Percentiles rank a stretch among this genome's conserved stretches.
These are phyloP conservation scores for Scaptomyza tumidula DNA, from an alignment of 2,888 invertebrate genomes.

Conservation along the genomic window DNA sequence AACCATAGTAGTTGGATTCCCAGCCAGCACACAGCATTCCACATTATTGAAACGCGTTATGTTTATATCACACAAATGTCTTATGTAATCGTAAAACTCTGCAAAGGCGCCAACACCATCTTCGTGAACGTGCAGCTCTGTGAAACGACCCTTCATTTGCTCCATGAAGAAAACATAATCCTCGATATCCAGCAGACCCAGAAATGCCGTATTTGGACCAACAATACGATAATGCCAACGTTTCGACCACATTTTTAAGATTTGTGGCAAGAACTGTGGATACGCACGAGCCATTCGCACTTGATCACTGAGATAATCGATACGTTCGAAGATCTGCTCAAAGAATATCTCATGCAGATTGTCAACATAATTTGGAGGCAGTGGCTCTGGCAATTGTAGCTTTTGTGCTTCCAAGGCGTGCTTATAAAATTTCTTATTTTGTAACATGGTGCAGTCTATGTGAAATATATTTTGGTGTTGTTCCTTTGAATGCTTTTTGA, in stretches of 20 bases:
- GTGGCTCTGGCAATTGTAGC: conserved; percentile 8
- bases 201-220: conserved; percentile 60
- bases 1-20: conserved; percentile 60
- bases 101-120: conserved; percentile 63
- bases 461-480: conserved; percentile 22
- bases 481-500: conserved; percentile 16
- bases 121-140: conserved; percentile 66
- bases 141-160: conserved; percentile 60
- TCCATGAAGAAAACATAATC: conserved; percentile 73
- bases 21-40: conserved; percentile 59
- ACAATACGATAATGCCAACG: conserved; percentile 49
- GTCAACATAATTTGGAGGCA: conserved; percentile 57
- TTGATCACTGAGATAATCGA: conserved; percentile 59
- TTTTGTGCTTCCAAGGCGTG: conserved; percentile 46
- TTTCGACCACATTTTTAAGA: conserved; percentile 58
- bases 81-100: conserved; percentile 66
- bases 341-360: conserved; percentile 68
- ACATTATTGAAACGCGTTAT: conserved; percentile 46
- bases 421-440: conserved; percentile 52
- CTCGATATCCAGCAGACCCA: conserved; percentile 60
- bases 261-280: conserved; percentile 64
- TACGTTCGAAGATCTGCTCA: conserved; percentile 70
- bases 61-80: conserved; percentile 65
- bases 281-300: conserved; percentile 73
- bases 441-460: conserved; percentile 35